phyloP scores from a whole-genome alignment of 2,797 vertebrate species.

The Enteromius radiatus region DNA sequence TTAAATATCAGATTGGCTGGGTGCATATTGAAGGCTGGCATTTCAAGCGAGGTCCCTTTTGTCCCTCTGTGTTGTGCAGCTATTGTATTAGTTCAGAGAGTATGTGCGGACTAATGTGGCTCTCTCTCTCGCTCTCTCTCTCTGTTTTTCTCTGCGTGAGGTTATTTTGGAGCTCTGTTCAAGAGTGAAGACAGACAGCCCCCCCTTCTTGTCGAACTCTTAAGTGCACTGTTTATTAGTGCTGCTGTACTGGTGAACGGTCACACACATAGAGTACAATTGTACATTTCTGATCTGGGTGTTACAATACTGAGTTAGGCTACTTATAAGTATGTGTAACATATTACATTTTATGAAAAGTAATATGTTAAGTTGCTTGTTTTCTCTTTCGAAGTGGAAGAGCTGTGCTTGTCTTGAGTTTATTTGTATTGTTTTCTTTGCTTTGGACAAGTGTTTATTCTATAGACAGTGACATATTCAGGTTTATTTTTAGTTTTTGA shows the following conservation, averaged over 20 bases:
- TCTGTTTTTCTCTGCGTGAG: constrained; percentile 57
- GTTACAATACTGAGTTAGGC: not conserved
- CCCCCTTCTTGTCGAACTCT: constrained; percentile 14
- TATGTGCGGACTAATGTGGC: constrained; percentile 38
- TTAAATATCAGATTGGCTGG: constrained; percentile 71
- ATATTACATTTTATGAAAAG: not conserved
- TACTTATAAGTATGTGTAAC: not conserved
- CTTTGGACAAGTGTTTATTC: not conserved
- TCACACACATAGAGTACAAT: not conserved
- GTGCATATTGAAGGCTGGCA: constrained; percentile 56
- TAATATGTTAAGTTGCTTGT: not conserved
- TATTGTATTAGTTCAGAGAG: constrained; percentile 50
- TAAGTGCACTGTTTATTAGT: constrained; percentile 42
- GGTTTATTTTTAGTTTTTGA: not conserved
- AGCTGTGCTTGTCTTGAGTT: not conserved
- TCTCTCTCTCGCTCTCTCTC: constrained; percentile 43
- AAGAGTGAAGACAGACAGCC: constrained; percentile 51
- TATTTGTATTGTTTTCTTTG: not conserved
- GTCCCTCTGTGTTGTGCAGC: constrained; percentile 46
- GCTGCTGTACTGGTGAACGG: constrained; percentile 12
- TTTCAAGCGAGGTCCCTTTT: constrained; percentile 52
- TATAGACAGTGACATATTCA: not conserved
- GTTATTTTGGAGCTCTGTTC: constrained; percentile 54
- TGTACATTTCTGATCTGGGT: constrained; percentile 11
- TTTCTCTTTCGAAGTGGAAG: not conserved